phyloP scores from a whole-genome alignment of 1,140 invertebrate species.

The Drosophila teissieri region DNA sequence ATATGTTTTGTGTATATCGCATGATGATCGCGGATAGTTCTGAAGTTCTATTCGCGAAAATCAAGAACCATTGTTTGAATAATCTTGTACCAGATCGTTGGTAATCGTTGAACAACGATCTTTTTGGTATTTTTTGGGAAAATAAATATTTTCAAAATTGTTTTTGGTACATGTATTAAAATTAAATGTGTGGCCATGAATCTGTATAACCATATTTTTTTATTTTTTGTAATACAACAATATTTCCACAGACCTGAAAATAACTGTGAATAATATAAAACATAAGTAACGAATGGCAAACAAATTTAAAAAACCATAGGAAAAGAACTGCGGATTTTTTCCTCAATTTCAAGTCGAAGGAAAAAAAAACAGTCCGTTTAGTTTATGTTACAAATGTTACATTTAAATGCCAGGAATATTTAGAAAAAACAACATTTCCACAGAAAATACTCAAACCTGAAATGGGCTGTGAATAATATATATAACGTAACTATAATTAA shows the following conservation, averaged over 20 bases:
- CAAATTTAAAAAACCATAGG: too few relatives aligned
- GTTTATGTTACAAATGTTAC: too few relatives aligned
- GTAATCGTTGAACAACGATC: not conserved
- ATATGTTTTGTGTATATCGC: constrained; percentile 17
- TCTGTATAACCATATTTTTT: not conserved
- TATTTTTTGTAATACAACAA: not conserved
- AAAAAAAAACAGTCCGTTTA: too few relatives aligned
- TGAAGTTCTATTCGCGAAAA: not conserved
- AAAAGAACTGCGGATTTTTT: too few relatives aligned
- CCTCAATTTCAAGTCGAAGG: too few relatives aligned
- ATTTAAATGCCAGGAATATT: too few relatives aligned
- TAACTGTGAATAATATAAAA: too few relatives aligned
- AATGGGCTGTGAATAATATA: not conserved
- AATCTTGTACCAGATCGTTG: not conserved
- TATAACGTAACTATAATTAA: too few relatives aligned
- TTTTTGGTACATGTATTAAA: not conserved
- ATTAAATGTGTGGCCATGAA: not conserved
- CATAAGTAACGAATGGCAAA: too few relatives aligned
- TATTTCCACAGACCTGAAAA: not conserved
- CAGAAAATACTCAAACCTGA: not conserved
- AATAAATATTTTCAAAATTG: not conserved
- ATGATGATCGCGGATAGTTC: not conserved
- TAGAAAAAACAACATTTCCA: not conserved
- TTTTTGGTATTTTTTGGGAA: not conserved
- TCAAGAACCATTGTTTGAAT: not conserved